A percentile compares a stretch with the other conserved stretches of the same genome.
Evolutionary conservation across 2,797 vertebrate species (phyloP).

Genomic region (Remorina albescens): DNA sequence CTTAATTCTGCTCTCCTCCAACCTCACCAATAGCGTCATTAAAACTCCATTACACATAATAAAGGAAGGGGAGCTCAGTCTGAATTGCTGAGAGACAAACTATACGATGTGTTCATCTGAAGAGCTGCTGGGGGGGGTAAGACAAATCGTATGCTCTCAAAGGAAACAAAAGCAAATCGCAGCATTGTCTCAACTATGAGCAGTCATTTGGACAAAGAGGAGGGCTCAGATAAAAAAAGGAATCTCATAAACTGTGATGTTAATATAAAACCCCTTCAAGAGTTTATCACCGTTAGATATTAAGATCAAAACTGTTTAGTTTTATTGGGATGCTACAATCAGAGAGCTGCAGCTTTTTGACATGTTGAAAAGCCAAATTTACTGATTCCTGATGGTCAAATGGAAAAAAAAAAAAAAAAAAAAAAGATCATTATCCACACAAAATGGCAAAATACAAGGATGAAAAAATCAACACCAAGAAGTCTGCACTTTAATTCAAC

Average conservation of each 20-base stretch:
- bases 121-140: slow-evolving; percentile 11
- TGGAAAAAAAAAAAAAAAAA: no score
- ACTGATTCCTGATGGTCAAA: no score
- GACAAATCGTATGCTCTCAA: slow-evolving; percentile 21
- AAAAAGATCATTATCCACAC: no score
- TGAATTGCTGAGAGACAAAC: slow-evolving; percentile 52
- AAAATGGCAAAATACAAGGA: no score
- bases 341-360: no score
- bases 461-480: no score
- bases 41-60: slow-evolving; percentile 72
- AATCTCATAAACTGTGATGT: no score
- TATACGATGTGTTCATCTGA: slow-evolving; percentile 17
- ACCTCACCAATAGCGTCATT: slow-evolving; percentile 64
- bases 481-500: no score
- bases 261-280: background rate
- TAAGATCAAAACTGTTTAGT: no score
- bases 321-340: no score
- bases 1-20: slow-evolving; percentile 66
- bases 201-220: background rate
- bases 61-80: slow-evolving; percentile 47
- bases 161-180: slow-evolving; percentile 52
- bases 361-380: no score
- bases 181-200: background rate
- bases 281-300: no score
- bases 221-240: background rate